A percentile compares a stretch with the other conserved stretches of the same genome.
phyloP scores from a whole-genome alignment of 2,113 vertebrate species.

The Pollimyrus isidori region DNA sequence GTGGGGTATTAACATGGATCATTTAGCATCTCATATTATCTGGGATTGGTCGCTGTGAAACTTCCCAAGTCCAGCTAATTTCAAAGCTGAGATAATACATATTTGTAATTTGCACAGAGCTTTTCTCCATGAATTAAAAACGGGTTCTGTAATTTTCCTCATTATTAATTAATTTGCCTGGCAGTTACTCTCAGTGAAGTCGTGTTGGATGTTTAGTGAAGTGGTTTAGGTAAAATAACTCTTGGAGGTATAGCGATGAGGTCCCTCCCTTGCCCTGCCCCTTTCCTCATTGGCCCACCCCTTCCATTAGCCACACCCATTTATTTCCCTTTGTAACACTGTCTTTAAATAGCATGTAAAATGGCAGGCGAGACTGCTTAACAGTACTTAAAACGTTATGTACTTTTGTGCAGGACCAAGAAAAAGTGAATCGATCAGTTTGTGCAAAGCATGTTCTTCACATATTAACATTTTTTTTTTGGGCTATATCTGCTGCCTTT shows the following conservation, averaged over 20 bases:
- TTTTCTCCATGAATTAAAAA: conserved; percentile 1
- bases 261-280: not conserved
- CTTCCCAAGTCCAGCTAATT: not conserved
- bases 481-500: conserved; percentile 23
- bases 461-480: conserved; percentile 13
- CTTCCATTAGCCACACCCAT: not conserved
- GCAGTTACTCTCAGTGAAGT: not conserved
- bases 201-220: not conserved
- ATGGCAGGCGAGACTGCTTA: not conserved
- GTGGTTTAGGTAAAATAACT: not conserved
- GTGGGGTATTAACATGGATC: not conserved
- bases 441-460: not conserved
- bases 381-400: not conserved
- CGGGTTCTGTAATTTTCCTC: not conserved
- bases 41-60: not conserved
- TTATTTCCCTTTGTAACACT: not conserved
- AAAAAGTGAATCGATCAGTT: not conserved
- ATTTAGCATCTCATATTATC: not conserved
- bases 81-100: not conserved
- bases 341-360: not conserved
- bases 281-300: not conserved
- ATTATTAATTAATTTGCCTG: conserved; percentile 11
- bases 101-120: conserved; percentile 8
- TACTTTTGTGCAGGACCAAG: not conserved
- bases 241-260: not conserved